phyloP scores from a whole-genome alignment of 2,888 invertebrate species.

The Volucella zonaria region DNA sequence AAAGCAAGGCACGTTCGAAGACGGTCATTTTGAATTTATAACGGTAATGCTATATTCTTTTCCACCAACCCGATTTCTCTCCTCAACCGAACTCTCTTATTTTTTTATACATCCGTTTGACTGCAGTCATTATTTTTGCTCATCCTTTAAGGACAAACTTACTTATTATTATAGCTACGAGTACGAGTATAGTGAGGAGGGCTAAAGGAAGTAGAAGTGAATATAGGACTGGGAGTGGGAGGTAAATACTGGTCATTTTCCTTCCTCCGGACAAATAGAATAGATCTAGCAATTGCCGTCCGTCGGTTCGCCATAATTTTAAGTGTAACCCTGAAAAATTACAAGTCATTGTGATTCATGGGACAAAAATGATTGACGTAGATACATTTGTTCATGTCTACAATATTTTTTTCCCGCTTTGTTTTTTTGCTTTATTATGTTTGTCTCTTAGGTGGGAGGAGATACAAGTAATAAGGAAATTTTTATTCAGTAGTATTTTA shows the following conservation, averaged over 20 bases:
- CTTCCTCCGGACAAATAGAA: slow-evolving; percentile 36
- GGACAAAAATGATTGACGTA: slow-evolving; percentile 66
- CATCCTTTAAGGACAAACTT: slow-evolving; percentile 65
- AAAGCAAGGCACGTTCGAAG: slow-evolving; percentile 40
- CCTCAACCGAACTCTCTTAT: neutral
- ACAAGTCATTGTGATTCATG: slow-evolving; percentile 67
- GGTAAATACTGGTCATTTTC: neutral
- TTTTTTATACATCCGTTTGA: slow-evolving; percentile 43
- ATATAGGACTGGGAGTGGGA: no score
- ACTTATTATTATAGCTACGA: slow-evolving; percentile 27
- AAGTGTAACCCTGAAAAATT: slow-evolving; percentile 70
- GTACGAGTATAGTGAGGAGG: slow-evolving; percentile 25
- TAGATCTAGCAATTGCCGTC: slow-evolving; percentile 25
- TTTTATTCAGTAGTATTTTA: no score
- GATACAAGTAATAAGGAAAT: neutral
- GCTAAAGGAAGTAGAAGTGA: neutral
- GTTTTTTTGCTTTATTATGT: slow-evolving; percentile 14
- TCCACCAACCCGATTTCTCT: neutral
- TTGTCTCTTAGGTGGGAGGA: neutral
- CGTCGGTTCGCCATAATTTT: slow-evolving; percentile 57
- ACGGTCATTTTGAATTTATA: slow-evolving; percentile 65
- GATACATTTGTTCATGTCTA: slow-evolving; percentile 50
- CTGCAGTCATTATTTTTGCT: slow-evolving; percentile 66
- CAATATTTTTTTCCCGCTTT: neutral
- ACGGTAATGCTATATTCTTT: slow-evolving; percentile 46